phyloP scores from a whole-genome alignment of 2,888 invertebrate genomes.

The Caenorhabditis sinica region DNA sequence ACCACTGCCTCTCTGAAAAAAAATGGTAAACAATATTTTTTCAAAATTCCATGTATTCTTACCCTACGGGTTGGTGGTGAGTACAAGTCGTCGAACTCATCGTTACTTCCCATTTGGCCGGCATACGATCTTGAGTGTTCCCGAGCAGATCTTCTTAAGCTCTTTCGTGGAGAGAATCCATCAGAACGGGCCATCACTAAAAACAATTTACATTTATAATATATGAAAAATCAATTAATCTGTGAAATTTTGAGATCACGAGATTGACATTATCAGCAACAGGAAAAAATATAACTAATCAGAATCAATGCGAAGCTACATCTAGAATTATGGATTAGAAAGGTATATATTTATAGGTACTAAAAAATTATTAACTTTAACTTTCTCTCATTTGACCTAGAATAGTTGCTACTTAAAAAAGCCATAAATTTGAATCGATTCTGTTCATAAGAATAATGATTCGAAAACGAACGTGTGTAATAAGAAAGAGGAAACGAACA shows the following conservation, averaged over 20 bases:
- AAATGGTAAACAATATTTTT: too few species aligned
- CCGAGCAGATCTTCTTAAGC: conserved; percentile 72
- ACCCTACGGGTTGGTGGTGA: conserved; percentile 44
- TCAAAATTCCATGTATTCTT: neutral
- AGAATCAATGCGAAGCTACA: neutral
- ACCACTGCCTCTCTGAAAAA: conserved; percentile 41
- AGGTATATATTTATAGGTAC: too few species aligned
- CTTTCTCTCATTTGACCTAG: too few species aligned
- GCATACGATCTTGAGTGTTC: conserved; percentile 72
- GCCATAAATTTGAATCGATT: neutral
- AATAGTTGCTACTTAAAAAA: neutral
- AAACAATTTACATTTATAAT: neutral
- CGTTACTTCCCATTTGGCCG: conserved; percentile 67
- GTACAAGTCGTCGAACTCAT: conserved; percentile 59
- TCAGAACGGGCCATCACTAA: conserved; percentile 64
- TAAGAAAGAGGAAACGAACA: neutral
- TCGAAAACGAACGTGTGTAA: neutral
- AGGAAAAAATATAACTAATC: too few species aligned
- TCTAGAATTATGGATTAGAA: too few species aligned
- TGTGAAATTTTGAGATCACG: neutral
- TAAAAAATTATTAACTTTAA: too few species aligned
- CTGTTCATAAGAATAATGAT: neutral
- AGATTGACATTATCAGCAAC: neutral
- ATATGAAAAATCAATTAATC: neutral
- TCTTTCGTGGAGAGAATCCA: conserved; percentile 72